Evolutionary conservation across 2,797 vertebrate genomes (phyloP).

Genomic region (Crenichthys baileyi): DNA sequence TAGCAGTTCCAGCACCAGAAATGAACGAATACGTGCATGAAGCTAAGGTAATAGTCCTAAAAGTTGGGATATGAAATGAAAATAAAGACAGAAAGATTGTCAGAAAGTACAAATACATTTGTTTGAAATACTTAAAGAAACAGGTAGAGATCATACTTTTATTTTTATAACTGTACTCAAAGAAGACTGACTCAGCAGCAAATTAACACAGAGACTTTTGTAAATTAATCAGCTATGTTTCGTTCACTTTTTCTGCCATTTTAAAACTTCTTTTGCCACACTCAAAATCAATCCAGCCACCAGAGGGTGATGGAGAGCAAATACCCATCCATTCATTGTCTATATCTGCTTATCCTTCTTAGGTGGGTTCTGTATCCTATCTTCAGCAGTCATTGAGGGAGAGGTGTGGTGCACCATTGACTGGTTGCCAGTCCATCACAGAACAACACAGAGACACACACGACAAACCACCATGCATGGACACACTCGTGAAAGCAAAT

Average conservation of each 20-base stretch:
- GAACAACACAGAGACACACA: not conserved
- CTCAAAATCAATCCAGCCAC: constrained; percentile 5
- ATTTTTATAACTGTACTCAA: not conserved
- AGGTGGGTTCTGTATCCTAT: not conserved
- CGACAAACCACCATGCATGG: not conserved
- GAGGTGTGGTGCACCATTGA: not conserved
- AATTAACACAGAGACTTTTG: not conserved
- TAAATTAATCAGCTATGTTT: not conserved
- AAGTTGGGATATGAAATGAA: not conserved
- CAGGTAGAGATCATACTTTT: not conserved
- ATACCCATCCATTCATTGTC: not conserved
- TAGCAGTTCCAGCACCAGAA: not conserved
- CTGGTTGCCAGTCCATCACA: not conserved
- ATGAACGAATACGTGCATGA: not conserved
- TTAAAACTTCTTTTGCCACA: not conserved
- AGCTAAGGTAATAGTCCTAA: not conserved
- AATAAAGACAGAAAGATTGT: not conserved
- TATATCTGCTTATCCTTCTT: not conserved
- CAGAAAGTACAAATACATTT: not conserved
- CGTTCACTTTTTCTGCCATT: not conserved
- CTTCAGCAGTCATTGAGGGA: too few species aligned
- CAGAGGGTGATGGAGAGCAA: constrained; percentile 11
- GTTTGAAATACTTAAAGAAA: not conserved
- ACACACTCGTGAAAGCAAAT: not conserved
- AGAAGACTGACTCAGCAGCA: not conserved